A percentile compares a stretch with the other conserved stretches of the same genome.
These are phyloP conservation scores for Triplophysa yarkandensis DNA, from an alignment of 2,797 vertebrate species.

Conservation along the genomic window DNA sequence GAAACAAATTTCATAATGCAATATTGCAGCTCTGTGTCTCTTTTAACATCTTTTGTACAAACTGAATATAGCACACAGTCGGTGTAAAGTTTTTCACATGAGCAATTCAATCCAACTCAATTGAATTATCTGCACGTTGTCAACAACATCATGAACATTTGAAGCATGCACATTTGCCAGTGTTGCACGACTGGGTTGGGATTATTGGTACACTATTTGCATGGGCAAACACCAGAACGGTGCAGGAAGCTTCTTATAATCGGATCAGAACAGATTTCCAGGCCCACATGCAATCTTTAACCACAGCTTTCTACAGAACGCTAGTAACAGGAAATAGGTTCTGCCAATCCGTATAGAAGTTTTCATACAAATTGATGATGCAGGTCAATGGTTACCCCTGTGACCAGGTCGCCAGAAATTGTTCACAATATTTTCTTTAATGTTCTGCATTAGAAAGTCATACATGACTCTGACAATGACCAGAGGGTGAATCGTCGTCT, in stretches of 20 bases:
- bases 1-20: conserved; percentile 35
- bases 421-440: too few species aligned
- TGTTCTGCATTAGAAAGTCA: too few species aligned
- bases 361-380: not conserved
- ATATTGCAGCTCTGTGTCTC: conserved; percentile 10
- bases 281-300: too few species aligned
- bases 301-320: not conserved
- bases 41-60: not conserved
- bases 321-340: not conserved
- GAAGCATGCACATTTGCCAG: conserved; percentile 15
- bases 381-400: too few species aligned
- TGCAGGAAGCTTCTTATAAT: not conserved
- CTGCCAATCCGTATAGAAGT: not conserved
- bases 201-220: not conserved
- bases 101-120: conserved; percentile 10
- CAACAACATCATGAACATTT: conserved; percentile 1
- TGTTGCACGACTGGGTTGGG: not conserved
- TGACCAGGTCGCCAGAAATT: too few species aligned
- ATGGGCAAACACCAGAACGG: not conserved
- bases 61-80: conserved; percentile 4
- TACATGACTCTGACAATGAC: too few species aligned
- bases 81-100: not conserved
- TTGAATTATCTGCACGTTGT: not conserved
- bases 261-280: not conserved
- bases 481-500: too few species aligned